phyloP scores from a whole-genome alignment of 2,888 invertebrate genomes.

The Beris chalybata region DNA sequence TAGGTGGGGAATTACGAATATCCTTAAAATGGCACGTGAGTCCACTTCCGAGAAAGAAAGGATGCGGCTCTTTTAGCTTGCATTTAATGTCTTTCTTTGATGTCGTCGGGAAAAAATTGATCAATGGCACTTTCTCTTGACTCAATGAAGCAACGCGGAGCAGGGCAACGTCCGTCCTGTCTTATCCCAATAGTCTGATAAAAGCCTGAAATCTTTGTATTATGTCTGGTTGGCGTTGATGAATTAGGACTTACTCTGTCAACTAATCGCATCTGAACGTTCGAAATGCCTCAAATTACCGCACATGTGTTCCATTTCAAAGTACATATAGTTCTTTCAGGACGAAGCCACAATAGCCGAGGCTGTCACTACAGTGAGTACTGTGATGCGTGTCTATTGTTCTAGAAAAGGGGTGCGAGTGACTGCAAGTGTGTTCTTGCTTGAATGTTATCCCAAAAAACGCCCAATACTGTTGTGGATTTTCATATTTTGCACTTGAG shows the following conservation, averaged over 20 bases:
- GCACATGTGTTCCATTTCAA: slow-evolving; percentile 22
- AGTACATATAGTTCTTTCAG: slow-evolving; percentile 2
- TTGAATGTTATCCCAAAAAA: neutral
- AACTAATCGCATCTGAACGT: slow-evolving; percentile 20
- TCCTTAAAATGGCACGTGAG: slow-evolving; percentile 39
- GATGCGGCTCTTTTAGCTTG: slow-evolving; percentile 12
- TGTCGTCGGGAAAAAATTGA: slow-evolving; percentile 14
- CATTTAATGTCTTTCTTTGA: slow-evolving; percentile 10
- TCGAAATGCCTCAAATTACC: slow-evolving; percentile 20
- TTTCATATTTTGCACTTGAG: slow-evolving; percentile 31
- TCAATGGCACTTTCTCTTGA: slow-evolving; percentile 24
- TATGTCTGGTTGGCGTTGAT: slow-evolving; percentile 24
- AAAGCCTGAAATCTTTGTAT: slow-evolving; percentile 18
- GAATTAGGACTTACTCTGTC: slow-evolving; percentile 27
- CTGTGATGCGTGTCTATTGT: slow-evolving; percentile 21
- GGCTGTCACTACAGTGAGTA: slow-evolving; percentile 1
- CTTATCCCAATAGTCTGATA: slow-evolving; percentile 8
- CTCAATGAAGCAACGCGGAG: slow-evolving; percentile 2
- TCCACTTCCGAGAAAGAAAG: slow-evolving; percentile 32
- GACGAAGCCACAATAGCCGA: slow-evolving; percentile 11
- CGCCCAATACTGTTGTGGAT: slow-evolving; percentile 20
- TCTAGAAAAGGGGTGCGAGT: slow-evolving; percentile 17
- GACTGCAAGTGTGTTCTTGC: slow-evolving; percentile 23
- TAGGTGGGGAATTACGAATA: slow-evolving; percentile 33
- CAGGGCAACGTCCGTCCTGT: neutral